Base-by-base conservation (phyloP, 30 jellyfish, hydroid and myxozoan species). In the Rhopilema esculentum region DNA sequence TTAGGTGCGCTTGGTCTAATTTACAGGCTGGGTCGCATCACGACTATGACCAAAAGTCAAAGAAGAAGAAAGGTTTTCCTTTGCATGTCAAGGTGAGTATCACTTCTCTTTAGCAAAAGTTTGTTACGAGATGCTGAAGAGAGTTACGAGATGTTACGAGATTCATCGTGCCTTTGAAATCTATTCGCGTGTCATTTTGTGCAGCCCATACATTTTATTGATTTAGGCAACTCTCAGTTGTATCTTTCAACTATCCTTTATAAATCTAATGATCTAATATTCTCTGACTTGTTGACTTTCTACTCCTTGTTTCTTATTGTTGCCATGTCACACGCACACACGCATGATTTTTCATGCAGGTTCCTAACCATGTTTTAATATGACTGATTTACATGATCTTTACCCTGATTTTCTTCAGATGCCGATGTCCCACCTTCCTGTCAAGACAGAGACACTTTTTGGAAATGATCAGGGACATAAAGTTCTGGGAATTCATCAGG, bases 371-470 rank as follows among this genome's bases (percentile, higher is more conserved):
- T 40, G 57, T 12, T 2, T 40, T 40, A 12, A 2, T 40, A 40
- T 40, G 6, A 40, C 9, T 48, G 27, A 21, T 23, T 4, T 16
- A 15, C 19, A 4, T n/a, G 16, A 21, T 16, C 22, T 65, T 17
- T 66, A 7, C 27, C 30, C n/a, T n/a, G 29, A 12, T 63, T 49
- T 67, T 50, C 63, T 69, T 25, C 27, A 77, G 87, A 77, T 79
- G 63, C 87, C 98, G 33, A 65, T 74, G 57, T 81, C 94, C 4
- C 97, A 94, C 29, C 90, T 90, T 0, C 95, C 91, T 26, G 49
- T 77, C 53, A 94, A 94, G 83, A 94, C 98, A 20, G 90, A 81
- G 68, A 91, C 97, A 27, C 96, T 90, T 66, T 94, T 94, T 81
- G 53, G 50, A 71, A 84, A 75, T 19, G 98, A 94, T 76, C 96